These are phyloP conservation scores for Archivesica marissinica DNA, from an alignment of 1,140 invertebrate genomes.

Conservation along the genomic window DNA sequence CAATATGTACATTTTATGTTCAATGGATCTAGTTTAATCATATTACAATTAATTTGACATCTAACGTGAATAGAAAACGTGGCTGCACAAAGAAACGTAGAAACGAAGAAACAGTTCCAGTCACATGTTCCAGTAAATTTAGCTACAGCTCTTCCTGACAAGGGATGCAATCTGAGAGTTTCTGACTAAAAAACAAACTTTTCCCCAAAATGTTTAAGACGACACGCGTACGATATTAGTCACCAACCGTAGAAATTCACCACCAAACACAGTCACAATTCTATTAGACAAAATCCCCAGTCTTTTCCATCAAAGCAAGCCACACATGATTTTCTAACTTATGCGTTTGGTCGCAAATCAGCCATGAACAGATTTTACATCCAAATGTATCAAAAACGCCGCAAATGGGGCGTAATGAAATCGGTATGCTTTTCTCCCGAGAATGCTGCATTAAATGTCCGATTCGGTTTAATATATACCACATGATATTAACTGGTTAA, in stretches of 20 bases:
- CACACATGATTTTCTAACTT: conserved; percentile 7
- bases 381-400: not conserved
- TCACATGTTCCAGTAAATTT: too few relatives aligned
- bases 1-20: too few relatives aligned
- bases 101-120: too few relatives aligned
- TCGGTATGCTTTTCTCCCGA: conserved; percentile 16
- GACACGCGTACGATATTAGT: not conserved
- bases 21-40: too few relatives aligned
- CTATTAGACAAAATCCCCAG: not conserved
- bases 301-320: conserved; percentile 5
- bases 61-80: too few relatives aligned
- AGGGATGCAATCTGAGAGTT: too few relatives aligned
- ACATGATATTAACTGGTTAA: not conserved
- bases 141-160: too few relatives aligned
- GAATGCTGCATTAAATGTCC: not conserved
- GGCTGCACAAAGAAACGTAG: too few relatives aligned
- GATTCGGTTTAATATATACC: conserved; percentile 2
- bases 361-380: not conserved
- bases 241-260: not conserved
- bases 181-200: too few relatives aligned
- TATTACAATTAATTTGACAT: too few relatives aligned
- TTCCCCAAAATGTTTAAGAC: too few relatives aligned
- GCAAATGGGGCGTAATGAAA: conserved; percentile 27
- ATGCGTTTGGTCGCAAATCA: conserved; percentile 21
- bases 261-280: not conserved